Percentiles rank a stretch among this genome's conserved stretches.
Evolutionary conservation across 2,113 vertebrate genomes (phyloP).

Genomic region (Tursiops truncatus): DNA sequence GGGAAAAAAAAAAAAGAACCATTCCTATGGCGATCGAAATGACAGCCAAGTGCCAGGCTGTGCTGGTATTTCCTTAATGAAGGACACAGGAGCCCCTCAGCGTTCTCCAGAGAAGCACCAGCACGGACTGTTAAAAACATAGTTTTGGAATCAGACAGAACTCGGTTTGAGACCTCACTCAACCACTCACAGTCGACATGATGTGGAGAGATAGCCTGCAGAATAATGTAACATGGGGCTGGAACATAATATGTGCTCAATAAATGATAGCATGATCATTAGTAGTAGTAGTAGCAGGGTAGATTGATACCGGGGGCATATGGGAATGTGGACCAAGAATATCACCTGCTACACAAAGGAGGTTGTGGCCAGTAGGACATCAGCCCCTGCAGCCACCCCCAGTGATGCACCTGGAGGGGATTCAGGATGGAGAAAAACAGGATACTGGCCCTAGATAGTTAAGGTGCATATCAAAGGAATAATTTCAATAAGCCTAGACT

Average conservation of each 20-base stretch:
- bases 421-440: no score
- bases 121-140: neutral
- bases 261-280: neutral
- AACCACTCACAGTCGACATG: neutral
- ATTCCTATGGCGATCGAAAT: neutral
- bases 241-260: neutral
- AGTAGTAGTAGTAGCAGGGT: neutral
- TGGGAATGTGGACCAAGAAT: rapidly evolving
- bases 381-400: neutral
- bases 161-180: neutral
- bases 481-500: neutral
- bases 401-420: neutral
- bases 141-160: neutral
- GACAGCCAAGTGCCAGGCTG: neutral
- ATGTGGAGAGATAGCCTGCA: neutral
- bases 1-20: neutral
- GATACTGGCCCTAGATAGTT: neutral
- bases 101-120: neutral
- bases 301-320: neutral
- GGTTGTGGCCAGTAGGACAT: neutral
- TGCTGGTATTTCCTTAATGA: neutral
- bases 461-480: neutral
- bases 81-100: neutral
- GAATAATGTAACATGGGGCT: neutral
- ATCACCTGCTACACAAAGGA: neutral